These are phyloP conservation scores for Hydrocynus forskahlii DNA, from an alignment of 2,797 vertebrate genomes.

Conservation along the genomic window DNA sequence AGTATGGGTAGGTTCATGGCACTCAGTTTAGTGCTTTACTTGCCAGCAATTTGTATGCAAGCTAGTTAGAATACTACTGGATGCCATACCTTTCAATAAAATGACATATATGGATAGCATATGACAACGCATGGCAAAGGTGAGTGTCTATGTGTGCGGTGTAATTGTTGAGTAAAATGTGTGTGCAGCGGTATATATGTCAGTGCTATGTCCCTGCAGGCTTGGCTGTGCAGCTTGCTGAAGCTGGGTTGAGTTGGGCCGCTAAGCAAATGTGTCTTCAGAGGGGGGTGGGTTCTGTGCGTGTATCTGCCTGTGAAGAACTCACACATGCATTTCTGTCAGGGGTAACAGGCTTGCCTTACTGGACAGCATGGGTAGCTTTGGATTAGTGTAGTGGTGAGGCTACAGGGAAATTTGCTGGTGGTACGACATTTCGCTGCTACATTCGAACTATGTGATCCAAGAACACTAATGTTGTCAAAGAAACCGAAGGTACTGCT, in stretches of 20 bases:
- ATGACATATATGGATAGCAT: constrained; percentile 56
- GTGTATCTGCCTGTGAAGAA: constrained; percentile 40
- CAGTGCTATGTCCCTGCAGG: constrained; percentile 24
- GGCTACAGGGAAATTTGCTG: constrained; percentile 6
- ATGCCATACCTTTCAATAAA: constrained; percentile 58
- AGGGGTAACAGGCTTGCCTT: constrained; percentile 39
- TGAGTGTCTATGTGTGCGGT: constrained; percentile 66
- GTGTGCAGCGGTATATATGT: constrained; percentile 30
- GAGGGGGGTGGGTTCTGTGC: constrained; percentile 38
- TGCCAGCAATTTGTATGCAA: too few species aligned
- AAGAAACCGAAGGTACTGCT: not conserved
- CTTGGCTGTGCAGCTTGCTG: constrained; percentile 22
- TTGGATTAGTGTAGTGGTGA: constrained; percentile 9
- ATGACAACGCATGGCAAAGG: constrained; percentile 68
- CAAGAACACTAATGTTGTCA: constrained; percentile 2
- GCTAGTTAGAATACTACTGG: constrained; percentile 47
- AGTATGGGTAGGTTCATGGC: constrained; percentile 77
- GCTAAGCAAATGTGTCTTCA: constrained; percentile 39
- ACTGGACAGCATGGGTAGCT: constrained; percentile 9
- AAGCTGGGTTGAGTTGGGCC: constrained; percentile 13
- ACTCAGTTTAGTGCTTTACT: constrained; percentile 74
- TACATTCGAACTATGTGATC: not conserved
- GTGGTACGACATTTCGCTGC: not conserved
- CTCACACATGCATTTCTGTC: constrained; percentile 47
- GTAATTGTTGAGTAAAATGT: not conserved